These are phyloP conservation scores for Microcebus griseorufus DNA, from an alignment of 2,113 vertebrate species.

Conservation along the genomic window DNA sequence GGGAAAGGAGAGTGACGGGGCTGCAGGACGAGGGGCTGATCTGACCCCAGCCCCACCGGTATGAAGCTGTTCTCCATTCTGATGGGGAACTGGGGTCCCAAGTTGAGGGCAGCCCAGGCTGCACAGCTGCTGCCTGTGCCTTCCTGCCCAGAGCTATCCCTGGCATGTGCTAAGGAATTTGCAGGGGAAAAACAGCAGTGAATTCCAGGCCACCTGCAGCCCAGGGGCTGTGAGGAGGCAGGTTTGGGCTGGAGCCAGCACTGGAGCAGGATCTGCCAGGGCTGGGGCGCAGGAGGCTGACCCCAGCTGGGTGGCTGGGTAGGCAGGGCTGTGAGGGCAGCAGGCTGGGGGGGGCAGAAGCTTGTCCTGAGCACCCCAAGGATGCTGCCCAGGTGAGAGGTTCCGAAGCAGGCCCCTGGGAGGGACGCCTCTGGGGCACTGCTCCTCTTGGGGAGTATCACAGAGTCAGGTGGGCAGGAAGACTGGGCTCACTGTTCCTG, in stretches of 20 bases:
- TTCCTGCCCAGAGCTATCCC: background rate
- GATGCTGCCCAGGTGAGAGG: background rate
- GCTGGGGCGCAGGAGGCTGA: background rate
- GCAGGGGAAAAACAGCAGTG: background rate
- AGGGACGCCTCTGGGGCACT: background rate
- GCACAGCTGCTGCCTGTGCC: background rate
- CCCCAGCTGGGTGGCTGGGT: background rate
- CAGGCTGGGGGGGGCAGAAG: background rate
- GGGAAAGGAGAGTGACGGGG: fast-evolving
- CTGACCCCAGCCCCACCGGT: background rate
- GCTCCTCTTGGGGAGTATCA: background rate
- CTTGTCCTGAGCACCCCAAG: background rate
- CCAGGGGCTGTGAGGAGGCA: background rate
- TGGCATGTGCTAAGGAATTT: background rate
- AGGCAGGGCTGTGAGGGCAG: background rate
- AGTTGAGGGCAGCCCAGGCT: background rate
- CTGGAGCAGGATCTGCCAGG: background rate
- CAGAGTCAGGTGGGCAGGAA: background rate
- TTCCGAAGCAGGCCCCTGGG: background rate
- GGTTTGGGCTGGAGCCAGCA: background rate
- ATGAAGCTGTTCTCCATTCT: background rate
- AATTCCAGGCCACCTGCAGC: background rate
- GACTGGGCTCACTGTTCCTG: background rate
- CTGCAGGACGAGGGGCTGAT: background rate
- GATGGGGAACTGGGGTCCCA: background rate